Base-by-base conservation (phyloP, 2,888 invertebrate species). In the Cryptophagus acutangulus region DNA sequence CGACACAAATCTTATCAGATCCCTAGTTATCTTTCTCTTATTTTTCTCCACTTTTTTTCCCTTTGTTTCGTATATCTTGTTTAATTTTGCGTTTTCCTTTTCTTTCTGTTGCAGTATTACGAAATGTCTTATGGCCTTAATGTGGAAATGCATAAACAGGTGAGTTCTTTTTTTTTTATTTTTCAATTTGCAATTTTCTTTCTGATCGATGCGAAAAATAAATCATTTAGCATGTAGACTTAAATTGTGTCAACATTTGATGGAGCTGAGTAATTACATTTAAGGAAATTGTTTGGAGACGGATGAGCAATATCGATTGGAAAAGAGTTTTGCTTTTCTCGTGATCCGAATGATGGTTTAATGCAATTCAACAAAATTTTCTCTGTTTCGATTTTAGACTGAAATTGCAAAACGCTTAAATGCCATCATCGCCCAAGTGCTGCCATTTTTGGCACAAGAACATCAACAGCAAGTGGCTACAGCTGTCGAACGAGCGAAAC, bases 81-180 rank as follows among this genome's bases (percentile, higher is more conserved):
- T n/a, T n/a, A n/a, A n/a, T n/a, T n/a, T n/a, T n/a, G n/a, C n/a
- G n/a, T n/a, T n/a, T n/a, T n/a, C n/a, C n/a, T n/a, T n/a, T n/a
- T n/a, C n/a, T n/a, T n/a, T n/a, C n/a, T n/a, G n/a, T n/a, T 87
- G 64, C 85, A 92, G 91, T 94, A 93, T 76, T 93, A 93, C 78
- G 95, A 95, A 80, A 93, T 94, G 92, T 92, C 92, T 41, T 93
- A 93, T 75, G 92, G 92, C 62, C 84, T 94, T 73, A 93, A 93
- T 75, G 91, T 91, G 69, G 95, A 95, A 77, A 91, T 94, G 90
- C 92, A 92, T 74, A 94, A 94, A 79, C 93, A 94, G 86, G 89
- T 89, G 76, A 75, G 81, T 33, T 9, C 9, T 2, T 5, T 29
- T 36, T n/a, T 36, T 36, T 5, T 33, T 33, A 5, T 12, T 29